Base-by-base conservation (phyloP, 2,888 invertebrate genomes). In the Cheilosia grossa region DNA sequence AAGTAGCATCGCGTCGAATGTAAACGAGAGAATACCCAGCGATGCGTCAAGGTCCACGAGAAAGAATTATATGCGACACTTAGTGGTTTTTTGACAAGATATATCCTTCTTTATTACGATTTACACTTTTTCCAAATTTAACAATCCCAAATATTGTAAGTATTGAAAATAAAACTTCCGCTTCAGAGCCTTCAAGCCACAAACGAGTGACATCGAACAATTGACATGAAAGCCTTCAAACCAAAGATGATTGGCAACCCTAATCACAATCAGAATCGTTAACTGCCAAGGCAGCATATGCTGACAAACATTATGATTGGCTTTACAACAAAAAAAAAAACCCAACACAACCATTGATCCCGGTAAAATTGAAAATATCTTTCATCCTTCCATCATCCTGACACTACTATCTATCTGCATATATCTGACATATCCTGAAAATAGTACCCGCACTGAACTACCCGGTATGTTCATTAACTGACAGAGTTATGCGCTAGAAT, bases 401-500 rank as follows among this genome's bases (percentile, higher is more conserved):
- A 78, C 78, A 78, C 61, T 9, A 40, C 56, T 51, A 49, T 67
- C 56, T 51, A 9, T 51, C 24, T 24, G 21, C 51, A 24, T 24
- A 49, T 49, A 74, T 70, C 37, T 72, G 82, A 77, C 74, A 83
- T 61, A 80, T 80, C 83, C 83, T 80, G 80, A 49, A 67, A 78
- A 66, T 21, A 56, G 49, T n/a, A 54, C 59, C 63, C 40, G 54
- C 27, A 77, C 61, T 27, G 15, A 40, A 42, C 59, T 44, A 53
- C 58, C 61, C 64, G 70, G 56, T 37, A 13, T 83, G 80, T 83
- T 83, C 83, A 80, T 83, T 83, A 80, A 83, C 80, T 83, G 79
- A 80, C 80, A 80, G 37, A 37, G 83, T 74, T 83, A 83, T 80
- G 80, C 74, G 83, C 83, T 80, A 54, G 66, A 75, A 80, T 75